Evolutionary conservation across 2,888 invertebrate genomes (phyloP), one percentile per base, ranked within the genome.

Genomic region (Cryptophagus acutangulus): DNA sequence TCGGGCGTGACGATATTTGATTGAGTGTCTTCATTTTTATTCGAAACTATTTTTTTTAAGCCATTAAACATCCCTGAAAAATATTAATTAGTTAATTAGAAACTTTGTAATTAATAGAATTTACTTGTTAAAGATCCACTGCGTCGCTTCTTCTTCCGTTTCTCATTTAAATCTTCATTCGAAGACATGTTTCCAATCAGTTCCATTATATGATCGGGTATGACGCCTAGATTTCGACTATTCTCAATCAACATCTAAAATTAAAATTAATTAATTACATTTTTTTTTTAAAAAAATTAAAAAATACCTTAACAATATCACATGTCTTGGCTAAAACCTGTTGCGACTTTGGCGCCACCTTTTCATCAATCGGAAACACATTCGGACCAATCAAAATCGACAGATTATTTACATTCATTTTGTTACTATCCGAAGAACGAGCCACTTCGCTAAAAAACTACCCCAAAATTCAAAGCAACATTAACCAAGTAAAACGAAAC

Each of bases 81-180:
- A 30, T 38, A 18, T 31, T 29, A 41, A 43, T 3, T 4, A 38
- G 38, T n/a, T n/a, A 36, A 31, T 24, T 33, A 17, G 13, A 44
- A 28, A 42, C 52, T 45, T 29, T 8, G 20, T 6, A 20, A 20
- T 20, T 6, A 17, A 12, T n/a, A 3, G 31, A 35, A 65, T 75
- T 75, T 76, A 87, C 90, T 78, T 70, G 88, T 89, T 51, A 90
- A 74, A 54, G 90, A 90, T 55, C 89, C 89, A 75, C 90, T 88
- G 56, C 87, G 76, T 61, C 89, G 75, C 68, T 88, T 87, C 67
- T 87, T 88, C 63, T 82, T 81, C 60, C 74, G 76, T 53, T 79
- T 74, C 26, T 72, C 70, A 48, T 3, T 5, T 34, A 59, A 72
- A 6, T 75, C 64, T 49, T 76, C 72, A 49, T 73, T 72, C 38